These are phyloP conservation scores for Ormyrus thymus DNA, from an alignment of 2,888 invertebrate genomes.

Conservation along the genomic window DNA sequence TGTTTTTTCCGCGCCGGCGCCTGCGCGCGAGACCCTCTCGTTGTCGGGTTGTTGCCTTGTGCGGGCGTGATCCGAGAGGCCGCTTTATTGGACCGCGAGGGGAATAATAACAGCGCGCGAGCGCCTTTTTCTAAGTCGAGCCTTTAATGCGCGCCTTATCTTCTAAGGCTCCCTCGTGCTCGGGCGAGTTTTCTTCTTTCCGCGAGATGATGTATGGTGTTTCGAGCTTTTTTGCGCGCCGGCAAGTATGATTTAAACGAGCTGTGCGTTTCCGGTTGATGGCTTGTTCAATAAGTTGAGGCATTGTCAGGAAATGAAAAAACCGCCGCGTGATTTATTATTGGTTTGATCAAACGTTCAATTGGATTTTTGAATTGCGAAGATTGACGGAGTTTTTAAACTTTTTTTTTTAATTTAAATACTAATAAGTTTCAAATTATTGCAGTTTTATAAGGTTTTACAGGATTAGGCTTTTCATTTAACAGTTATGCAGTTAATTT, in stretches of 20 bases:
- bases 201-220: conserved; percentile 28
- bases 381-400: no score
- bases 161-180: conserved; percentile 8
- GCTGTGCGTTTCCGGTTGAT: conserved; percentile 4
- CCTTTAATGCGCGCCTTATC: not conserved
- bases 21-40: no score
- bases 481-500: no score
- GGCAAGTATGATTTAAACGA: not conserved
- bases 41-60: not conserved
- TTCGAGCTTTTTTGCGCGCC: not conserved
- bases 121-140: not conserved
- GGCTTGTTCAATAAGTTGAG: not conserved
- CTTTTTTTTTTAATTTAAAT: no score
- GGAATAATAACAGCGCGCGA: conserved; percentile 28
- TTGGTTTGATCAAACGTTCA: not conserved
- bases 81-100: not conserved
- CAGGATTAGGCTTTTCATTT: no score
- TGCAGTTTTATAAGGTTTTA: no score
- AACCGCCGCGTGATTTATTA: not conserved
- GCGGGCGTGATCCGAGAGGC: conserved; percentile 30
- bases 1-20: not conserved
- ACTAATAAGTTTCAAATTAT: no score
- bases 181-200: not conserved
- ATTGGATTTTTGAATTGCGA: not conserved
- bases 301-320: not conserved